Evolutionary conservation across 1,140 invertebrate genomes (phyloP), one percentile per base, ranked within the genome.

Genomic region (Nomia melanderi): DNA sequence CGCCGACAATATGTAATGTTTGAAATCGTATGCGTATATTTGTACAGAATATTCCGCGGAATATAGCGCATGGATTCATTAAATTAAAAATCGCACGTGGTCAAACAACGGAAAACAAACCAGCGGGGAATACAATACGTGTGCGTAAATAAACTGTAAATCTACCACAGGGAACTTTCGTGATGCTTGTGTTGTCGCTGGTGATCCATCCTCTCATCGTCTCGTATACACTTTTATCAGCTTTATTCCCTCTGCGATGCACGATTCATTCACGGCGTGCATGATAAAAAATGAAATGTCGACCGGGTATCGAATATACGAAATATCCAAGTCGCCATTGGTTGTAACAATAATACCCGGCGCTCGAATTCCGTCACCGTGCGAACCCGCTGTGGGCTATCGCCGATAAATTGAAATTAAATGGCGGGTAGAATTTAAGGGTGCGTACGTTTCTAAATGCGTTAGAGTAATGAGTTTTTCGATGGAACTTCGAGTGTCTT

Each of bases 71-170:
- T 59, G 65, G 54, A 76, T 76, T 76, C 73, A 76, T 76, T 69
- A 64, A 50, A 78, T 78, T 67, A 82, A 81, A 82, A 82, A 77
- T 78, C 65, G 79, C 63, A 66, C 67, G 67, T 73, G 63, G 65
- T 50, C 73, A 82, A 81, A 83, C 81, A 83, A 78, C 62, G 66
- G 33, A 77, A 78, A 78, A 39, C 69, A 64, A 63, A 67, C 50
- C 63, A 23, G 17, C 41, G 25, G 63, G 50, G 66, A 82, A 82
- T 72, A 78, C 81, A 82, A 78, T 82, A 78, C 71, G 56, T 75
- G 65, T 53, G 50, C 63, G 63, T 65, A 82, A 73, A 82, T 71
- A 77, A 65, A 67, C 50, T 47, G 81, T 64, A 69, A 82, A 82
- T 69, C 79, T 73, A 64, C 41, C 56, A 60, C 44, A 67, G 41